phyloP scores from a whole-genome alignment of 2,888 invertebrate genomes.

The Aporophyla lueneburgensis region DNA sequence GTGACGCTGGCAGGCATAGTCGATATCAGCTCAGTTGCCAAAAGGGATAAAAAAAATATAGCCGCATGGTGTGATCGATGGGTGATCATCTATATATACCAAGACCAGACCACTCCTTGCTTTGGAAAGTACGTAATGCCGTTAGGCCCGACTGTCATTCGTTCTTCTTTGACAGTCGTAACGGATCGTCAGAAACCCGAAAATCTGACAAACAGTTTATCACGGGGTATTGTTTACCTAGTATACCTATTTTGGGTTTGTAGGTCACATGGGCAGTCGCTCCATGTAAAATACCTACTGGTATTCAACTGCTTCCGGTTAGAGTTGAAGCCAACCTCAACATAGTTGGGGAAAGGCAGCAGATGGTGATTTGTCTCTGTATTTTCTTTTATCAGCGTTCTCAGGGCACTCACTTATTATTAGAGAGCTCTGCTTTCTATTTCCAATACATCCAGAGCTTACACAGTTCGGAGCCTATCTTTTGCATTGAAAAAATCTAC shows the following conservation, averaged over 20 bases:
- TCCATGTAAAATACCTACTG: too few species aligned
- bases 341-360: too few species aligned
- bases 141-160: too few species aligned
- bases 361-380: neutral
- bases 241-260: neutral
- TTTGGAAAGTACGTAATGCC: neutral
- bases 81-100: neutral
- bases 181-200: neutral
- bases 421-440: too few species aligned
- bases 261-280: neutral
- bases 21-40: too few species aligned
- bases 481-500: neutral
- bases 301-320: too few species aligned
- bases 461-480: neutral
- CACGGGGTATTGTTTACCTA: neutral
- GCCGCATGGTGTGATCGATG: neutral
- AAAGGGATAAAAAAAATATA: too few species aligned
- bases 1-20: too few species aligned
- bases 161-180: neutral
- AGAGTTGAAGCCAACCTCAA: too few species aligned
- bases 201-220: neutral
- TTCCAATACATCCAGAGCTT: neutral
- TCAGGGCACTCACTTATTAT: neutral
- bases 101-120: neutral
- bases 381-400: neutral